These are phyloP conservation scores for Antrozous pallidus DNA, from an alignment of 2,797 vertebrate species.

Conservation along the genomic window DNA sequence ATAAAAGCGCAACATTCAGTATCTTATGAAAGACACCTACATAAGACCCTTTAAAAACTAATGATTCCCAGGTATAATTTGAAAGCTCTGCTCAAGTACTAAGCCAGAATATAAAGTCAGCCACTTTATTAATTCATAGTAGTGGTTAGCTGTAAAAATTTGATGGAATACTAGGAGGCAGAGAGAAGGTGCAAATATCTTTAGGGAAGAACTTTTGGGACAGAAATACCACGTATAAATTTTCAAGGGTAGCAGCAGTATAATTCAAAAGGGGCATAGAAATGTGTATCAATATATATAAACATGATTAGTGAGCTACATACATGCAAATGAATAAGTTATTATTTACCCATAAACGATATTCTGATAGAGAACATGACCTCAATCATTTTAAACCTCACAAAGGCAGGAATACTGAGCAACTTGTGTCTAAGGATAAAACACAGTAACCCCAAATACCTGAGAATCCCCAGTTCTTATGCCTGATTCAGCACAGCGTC, in stretches of 20 bases:
- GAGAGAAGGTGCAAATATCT: background rate
- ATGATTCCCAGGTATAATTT: slow-evolving; percentile 53
- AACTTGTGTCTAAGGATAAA: background rate
- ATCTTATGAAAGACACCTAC: slow-evolving; percentile 49
- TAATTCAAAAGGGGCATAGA: background rate
- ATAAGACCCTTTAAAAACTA: slow-evolving; percentile 34
- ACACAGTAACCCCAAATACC: background rate
- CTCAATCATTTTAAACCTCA: background rate
- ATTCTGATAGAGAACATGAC: background rate
- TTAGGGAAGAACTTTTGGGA: background rate
- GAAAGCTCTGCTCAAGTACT: slow-evolving; percentile 50
- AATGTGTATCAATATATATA: background rate
- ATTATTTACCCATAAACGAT: background rate
- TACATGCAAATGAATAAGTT: background rate
- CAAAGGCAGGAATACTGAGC: background rate
- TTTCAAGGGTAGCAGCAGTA: background rate
- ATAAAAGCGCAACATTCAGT: slow-evolving; percentile 63
- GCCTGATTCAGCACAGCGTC: background rate
- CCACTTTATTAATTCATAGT: slow-evolving; percentile 19
- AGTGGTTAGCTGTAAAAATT: background rate
- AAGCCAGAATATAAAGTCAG: slow-evolving; percentile 16
- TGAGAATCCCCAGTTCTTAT: background rate
- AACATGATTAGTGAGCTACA: background rate
- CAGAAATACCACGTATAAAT: background rate
- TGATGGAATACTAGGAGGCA: background rate